Conservation (phyloP, 2,113 vertebrate species). For the Gavialis gangeticus region DNA sequence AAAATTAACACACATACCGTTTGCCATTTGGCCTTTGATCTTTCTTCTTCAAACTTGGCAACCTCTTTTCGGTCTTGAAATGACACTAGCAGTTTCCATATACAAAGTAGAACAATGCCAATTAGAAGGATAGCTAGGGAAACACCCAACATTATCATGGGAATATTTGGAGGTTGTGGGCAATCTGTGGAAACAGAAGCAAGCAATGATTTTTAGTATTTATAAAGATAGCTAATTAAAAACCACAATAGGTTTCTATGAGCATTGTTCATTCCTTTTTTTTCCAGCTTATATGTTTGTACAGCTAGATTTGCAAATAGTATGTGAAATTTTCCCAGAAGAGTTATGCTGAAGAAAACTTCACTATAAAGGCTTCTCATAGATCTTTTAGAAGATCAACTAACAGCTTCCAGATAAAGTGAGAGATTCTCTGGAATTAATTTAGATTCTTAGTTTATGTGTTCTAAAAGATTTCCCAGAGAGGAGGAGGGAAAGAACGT, state of each 20-base stretch:
- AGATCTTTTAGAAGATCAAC: neutral
- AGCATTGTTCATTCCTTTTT: neutral
- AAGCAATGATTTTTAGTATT: neutral
- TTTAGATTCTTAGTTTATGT: neutral
- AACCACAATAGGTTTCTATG: neutral
- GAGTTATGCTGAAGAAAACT: neutral
- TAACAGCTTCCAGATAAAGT: neutral
- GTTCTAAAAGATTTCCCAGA: neutral
- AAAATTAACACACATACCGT: conserved; percentile 80
- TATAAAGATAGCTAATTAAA: neutral
- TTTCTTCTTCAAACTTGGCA: conserved; percentile 96
- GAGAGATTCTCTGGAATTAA: neutral
- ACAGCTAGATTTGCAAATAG: neutral
- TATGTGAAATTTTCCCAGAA: neutral
- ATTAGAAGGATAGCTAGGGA: conserved; percentile 91
- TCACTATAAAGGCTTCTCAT: neutral
- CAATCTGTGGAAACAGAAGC: conserved; percentile 84
- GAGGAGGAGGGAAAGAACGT: neutral
- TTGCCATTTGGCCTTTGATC: conserved; percentile 95
- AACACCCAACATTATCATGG: conserved; percentile 92
- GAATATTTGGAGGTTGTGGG: conserved; percentile 88
- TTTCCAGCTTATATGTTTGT: neutral
- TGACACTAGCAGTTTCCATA: conserved; percentile 96
- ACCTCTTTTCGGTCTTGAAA: conserved; percentile 96
- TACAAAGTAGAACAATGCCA: conserved; percentile 89